These are phyloP conservation scores for Tachyglossus aculeatus DNA, from an alignment of 2,797 vertebrate genomes.

Conservation along the genomic window DNA sequence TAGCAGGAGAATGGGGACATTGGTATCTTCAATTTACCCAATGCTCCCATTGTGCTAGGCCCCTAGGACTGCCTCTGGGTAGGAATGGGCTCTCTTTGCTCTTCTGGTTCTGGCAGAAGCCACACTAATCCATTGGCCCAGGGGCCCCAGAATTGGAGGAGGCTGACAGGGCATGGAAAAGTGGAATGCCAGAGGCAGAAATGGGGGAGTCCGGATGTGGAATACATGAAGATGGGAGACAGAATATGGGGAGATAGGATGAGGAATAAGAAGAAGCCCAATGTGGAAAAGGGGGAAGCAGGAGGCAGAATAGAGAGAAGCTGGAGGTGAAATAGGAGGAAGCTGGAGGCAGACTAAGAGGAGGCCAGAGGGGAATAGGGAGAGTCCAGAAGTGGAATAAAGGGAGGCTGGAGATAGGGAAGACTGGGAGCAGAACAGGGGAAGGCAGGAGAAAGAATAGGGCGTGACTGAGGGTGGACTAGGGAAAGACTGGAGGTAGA, in stretches of 20 bases:
- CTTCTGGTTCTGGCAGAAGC: slow-evolving; percentile 5
- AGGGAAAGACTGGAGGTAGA: not conserved
- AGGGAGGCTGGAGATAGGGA: too few species aligned
- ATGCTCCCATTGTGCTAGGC: not conserved
- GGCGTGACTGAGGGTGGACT: too few species aligned
- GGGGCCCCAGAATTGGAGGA: not conserved
- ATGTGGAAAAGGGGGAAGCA: not conserved
- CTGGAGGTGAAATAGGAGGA: not conserved
- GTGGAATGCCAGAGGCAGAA: not conserved
- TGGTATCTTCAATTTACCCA: too few species aligned
- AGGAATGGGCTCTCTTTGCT: slow-evolving; percentile 9
- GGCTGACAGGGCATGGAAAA: too few species aligned
- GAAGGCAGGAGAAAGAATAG: too few species aligned
- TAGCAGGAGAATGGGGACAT: too few species aligned
- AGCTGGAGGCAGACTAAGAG: not conserved
- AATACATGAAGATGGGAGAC: too few species aligned
- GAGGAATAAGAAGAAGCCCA: too few species aligned
- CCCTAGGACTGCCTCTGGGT: slow-evolving; percentile 1
- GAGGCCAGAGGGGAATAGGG: not conserved
- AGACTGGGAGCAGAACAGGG: too few species aligned
- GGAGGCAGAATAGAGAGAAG: not conserved
- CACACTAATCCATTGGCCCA: not conserved
- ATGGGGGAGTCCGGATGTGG: not conserved
- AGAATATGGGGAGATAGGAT: not conserved
- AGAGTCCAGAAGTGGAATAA: not conserved